Evolutionary conservation across 2,888 invertebrate species (phyloP).

Genomic region (Eurois occulta): DNA sequence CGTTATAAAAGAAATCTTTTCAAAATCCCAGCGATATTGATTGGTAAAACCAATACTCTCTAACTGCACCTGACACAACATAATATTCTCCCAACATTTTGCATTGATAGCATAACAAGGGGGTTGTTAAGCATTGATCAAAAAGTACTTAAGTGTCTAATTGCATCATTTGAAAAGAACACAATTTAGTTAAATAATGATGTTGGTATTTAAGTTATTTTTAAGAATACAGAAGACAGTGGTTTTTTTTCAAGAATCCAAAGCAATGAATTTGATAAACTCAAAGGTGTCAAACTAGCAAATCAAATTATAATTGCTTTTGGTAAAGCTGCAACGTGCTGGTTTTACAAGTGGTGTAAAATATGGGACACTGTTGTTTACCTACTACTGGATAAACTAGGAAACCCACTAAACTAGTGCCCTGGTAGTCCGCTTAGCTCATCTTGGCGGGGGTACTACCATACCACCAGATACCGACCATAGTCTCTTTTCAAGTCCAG

Average conservation of each 20-base stretch:
- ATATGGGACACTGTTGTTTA: background rate
- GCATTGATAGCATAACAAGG: conserved; percentile 21
- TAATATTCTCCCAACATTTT: conserved; percentile 21
- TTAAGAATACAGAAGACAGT: background rate
- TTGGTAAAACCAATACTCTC: conserved; percentile 1
- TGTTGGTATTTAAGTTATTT: background rate
- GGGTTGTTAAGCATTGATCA: background rate
- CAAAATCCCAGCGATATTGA: background rate
- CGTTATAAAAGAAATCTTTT: background rate
- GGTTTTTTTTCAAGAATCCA: background rate
- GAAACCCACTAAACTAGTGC: no score
- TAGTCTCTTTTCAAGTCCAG: background rate
- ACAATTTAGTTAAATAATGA: background rate
- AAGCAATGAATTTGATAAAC: background rate
- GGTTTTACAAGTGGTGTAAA: background rate
- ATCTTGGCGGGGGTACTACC: no score
- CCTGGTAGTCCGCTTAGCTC: no score
- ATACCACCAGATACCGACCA: background rate
- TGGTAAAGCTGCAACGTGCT: background rate
- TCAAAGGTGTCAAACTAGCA: background rate
- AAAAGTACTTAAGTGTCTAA: background rate
- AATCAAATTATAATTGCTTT: background rate
- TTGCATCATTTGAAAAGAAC: background rate
- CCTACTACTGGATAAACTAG: no score
- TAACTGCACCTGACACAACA: conserved; percentile 36